Evolutionary conservation across 1,140 invertebrate genomes (phyloP).

Genomic region (Drosophila varians): DNA sequence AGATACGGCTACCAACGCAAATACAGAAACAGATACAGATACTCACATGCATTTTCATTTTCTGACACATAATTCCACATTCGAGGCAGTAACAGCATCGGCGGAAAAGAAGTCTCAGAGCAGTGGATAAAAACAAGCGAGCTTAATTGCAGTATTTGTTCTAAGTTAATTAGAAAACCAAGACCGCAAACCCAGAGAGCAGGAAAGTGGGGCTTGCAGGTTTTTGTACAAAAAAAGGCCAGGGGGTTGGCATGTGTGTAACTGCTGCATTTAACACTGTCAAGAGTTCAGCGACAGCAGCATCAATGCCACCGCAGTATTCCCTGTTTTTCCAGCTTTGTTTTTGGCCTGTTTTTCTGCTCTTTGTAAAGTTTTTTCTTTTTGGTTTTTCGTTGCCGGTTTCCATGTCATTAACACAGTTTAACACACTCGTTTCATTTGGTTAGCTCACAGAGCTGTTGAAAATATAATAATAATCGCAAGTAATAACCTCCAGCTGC

Average conservation of each 20-base stretch:
- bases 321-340: slow-evolving; percentile 35
- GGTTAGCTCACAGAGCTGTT: slow-evolving; percentile 51
- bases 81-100: slow-evolving; percentile 41
- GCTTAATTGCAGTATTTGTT: slow-evolving; percentile 81
- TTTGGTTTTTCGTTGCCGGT: slow-evolving; percentile 19
- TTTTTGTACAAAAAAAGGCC: slow-evolving; percentile 1
- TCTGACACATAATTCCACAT: slow-evolving; percentile 83
- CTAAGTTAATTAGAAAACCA: slow-evolving; percentile 77
- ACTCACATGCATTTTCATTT: slow-evolving; percentile 72
- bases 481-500: slow-evolving; percentile 67
- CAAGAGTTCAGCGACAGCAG: slow-evolving; percentile 62
- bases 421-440: slow-evolving; percentile 46
- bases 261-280: slow-evolving; percentile 79
- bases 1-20: slow-evolving; percentile 12
- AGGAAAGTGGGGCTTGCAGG: not conserved
- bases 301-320: slow-evolving; percentile 23
- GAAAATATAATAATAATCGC: slow-evolving; percentile 69
- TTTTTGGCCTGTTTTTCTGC: slow-evolving; percentile 20
- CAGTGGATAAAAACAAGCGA: slow-evolving; percentile 62
- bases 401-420: slow-evolving; percentile 78
- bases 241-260: slow-evolving; percentile 56
- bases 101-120: slow-evolving; percentile 39
- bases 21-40: slow-evolving; percentile 3
- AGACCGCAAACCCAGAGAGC: slow-evolving; percentile 41
- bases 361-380: slow-evolving; percentile 29